phyloP scores from a whole-genome alignment of 2,113 vertebrate genomes.

The Pelmatolapia mariae region DNA sequence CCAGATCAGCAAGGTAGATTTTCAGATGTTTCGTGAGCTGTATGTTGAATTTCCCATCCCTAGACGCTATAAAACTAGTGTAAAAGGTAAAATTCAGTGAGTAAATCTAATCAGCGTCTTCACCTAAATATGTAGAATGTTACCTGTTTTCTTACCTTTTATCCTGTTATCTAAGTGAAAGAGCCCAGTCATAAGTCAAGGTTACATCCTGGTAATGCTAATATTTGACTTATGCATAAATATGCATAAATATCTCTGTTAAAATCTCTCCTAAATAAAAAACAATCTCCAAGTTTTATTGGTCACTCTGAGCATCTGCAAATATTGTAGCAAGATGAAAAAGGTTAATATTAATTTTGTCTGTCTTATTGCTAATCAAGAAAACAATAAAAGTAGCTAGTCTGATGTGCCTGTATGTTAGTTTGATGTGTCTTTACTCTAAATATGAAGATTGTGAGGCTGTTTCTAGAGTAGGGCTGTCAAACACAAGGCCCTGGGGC shows the following conservation, averaged over 20 bases:
- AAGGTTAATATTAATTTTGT: neutral
- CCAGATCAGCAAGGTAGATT: neutral
- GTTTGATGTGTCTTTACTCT: neutral
- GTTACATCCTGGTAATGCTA: neutral
- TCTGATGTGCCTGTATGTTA: neutral
- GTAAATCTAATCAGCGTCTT: neutral
- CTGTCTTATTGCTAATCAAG: neutral
- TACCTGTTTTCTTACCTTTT: neutral
- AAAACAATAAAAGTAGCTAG: neutral
- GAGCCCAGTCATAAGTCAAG: neutral
- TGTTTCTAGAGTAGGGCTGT: neutral
- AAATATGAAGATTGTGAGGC: neutral
- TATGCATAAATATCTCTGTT: neutral
- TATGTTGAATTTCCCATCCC: neutral
- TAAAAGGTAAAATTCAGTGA: neutral
- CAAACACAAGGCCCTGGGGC: neutral
- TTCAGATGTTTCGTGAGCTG: neutral
- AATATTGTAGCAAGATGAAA: neutral
- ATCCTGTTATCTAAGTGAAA: neutral
- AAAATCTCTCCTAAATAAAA: neutral
- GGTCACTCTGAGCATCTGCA: neutral
- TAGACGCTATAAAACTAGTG: neutral
- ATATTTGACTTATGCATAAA: constrained; percentile 50
- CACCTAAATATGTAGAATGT: neutral
- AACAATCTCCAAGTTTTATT: neutral